Evolutionary conservation across 2,888 invertebrate species (phyloP).

Genomic region (Andrena bicolor): DNA sequence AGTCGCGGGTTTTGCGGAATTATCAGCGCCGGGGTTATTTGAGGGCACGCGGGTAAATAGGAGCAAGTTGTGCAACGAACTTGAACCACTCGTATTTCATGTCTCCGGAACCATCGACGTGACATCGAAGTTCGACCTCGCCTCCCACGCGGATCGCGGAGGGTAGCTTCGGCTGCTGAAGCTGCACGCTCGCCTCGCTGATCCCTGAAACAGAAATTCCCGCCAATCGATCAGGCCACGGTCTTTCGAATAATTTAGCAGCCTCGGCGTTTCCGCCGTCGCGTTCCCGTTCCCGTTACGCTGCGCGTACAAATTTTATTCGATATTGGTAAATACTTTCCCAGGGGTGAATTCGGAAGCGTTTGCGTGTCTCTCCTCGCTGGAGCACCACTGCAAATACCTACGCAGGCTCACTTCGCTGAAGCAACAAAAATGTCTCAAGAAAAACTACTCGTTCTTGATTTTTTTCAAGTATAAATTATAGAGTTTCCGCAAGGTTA

Average conservation of each 20-base stretch:
- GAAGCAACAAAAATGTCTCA: no score
- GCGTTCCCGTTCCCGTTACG: background rate
- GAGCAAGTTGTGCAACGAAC: slow-evolving; percentile 82
- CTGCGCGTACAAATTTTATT: slow-evolving; percentile 36
- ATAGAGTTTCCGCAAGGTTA: no score
- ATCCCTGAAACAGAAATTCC: slow-evolving; percentile 86
- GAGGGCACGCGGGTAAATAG: slow-evolving; percentile 41
- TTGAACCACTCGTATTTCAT: slow-evolving; percentile 89
- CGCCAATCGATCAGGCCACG: slow-evolving; percentile 25
- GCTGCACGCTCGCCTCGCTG: slow-evolving; percentile 87
- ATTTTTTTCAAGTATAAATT: no score
- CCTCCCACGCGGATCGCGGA: slow-evolving; percentile 85
- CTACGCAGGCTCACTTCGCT: no score
- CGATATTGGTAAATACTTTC: slow-evolving; percentile 40
- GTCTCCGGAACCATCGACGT: slow-evolving; percentile 89
- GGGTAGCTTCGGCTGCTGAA: slow-evolving; percentile 87
- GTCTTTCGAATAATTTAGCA: slow-evolving; percentile 42
- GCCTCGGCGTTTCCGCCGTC: background rate
- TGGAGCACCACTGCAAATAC: no score
- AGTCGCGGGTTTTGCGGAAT: slow-evolving; percentile 33
- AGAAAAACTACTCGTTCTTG: no score
- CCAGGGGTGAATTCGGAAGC: background rate
- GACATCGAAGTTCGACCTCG: slow-evolving; percentile 88
- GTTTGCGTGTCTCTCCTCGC: background rate
- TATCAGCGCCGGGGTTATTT: slow-evolving; percentile 35